Base-by-base conservation (phyloP, 1,140 invertebrate genomes). In the Carcinoscorpius rotundicauda region DNA sequence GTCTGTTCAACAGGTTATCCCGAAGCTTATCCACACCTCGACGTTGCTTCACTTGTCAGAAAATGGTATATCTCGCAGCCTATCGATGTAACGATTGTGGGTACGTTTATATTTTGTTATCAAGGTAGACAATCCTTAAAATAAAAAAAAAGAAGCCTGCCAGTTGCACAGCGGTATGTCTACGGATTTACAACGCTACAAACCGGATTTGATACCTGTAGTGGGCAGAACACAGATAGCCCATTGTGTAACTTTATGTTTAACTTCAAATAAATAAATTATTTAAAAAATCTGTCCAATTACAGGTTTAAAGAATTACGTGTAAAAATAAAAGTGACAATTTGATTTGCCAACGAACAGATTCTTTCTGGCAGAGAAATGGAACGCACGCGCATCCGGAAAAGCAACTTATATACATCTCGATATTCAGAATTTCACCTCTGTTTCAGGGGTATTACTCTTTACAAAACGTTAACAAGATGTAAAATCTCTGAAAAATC, bases 61-160 rank as follows among this genome's bases (percentile, higher is more conserved):
- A 69, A 65, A 69, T 68, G 60, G 66, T 69, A 52, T 69, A 69
- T 63, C 63, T 69, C 11, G 61, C 68, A 11, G 60, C 61, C 51
- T 62, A 60, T 49, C 48, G 66, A 9, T 69, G 68, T n/a, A 69
- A 65, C 52, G 53, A 65, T 48, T 69, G 68, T 29, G 66, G 68
- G 60, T 69, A 60, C 61, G 66, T 3, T 8, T 29, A 55, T 55
- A 3, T 55, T 55, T 55, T 55, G n/a, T 55, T 55, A 55, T 55
- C n/a, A 55, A 55, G 6, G 6, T 8, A n/a, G 53, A 6, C 53
- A 8, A 55, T 55, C 6, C 3, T 55, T 55, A 8, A 55, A 55
- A 6, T 55, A 8, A 55, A 8, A 55, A 55, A 55, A 55, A 6
- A 55, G 53, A n/a, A 55, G 53, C 53, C 53, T 6, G n/a, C 29